These are phyloP conservation scores for Ceratothoa steindachneri DNA, from an alignment of 2,888 invertebrate species.

Conservation along the genomic window DNA sequence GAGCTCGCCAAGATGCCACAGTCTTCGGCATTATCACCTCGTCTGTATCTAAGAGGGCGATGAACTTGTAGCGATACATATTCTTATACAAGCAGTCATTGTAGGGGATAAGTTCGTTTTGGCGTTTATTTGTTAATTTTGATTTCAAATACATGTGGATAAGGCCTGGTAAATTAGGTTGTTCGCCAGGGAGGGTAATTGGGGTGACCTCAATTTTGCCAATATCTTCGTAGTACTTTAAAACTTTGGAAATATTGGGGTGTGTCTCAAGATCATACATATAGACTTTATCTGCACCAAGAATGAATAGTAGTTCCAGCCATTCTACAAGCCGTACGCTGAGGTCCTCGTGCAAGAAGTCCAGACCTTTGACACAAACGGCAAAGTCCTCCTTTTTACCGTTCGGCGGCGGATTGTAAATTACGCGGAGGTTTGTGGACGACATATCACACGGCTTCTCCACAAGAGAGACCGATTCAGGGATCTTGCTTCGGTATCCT, in stretches of 20 bases:
- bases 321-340: conserved; percentile 87
- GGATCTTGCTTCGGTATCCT: conserved; percentile 59
- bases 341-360: conserved; percentile 85
- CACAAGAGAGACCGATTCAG: conserved; percentile 79
- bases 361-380: conserved; percentile 88
- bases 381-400: conserved; percentile 69
- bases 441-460: conserved; percentile 79
- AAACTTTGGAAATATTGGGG: conserved; percentile 78
- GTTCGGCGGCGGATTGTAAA: conserved; percentile 66
- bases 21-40: conserved; percentile 88
- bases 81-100: conserved; percentile 93
- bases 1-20: conserved; percentile 66
- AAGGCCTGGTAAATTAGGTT: conserved; percentile 81
- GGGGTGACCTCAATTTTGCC: conserved; percentile 73
- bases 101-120: conserved; percentile 92
- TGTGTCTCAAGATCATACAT: conserved; percentile 82
- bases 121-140: conserved; percentile 86
- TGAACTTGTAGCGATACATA: conserved; percentile 81
- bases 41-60: conserved; percentile 87
- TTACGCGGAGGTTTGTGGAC: conserved; percentile 76
- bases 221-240: conserved; percentile 62
- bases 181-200: conserved; percentile 78
- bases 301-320: conserved; percentile 78
- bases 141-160: conserved; percentile 84
- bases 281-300: conserved; percentile 87